A percentile compares a stretch with the other conserved stretches of the same genome.
Conservation (phyloP, 2,797 vertebrate genomes). For the Psittacula echo region DNA sequence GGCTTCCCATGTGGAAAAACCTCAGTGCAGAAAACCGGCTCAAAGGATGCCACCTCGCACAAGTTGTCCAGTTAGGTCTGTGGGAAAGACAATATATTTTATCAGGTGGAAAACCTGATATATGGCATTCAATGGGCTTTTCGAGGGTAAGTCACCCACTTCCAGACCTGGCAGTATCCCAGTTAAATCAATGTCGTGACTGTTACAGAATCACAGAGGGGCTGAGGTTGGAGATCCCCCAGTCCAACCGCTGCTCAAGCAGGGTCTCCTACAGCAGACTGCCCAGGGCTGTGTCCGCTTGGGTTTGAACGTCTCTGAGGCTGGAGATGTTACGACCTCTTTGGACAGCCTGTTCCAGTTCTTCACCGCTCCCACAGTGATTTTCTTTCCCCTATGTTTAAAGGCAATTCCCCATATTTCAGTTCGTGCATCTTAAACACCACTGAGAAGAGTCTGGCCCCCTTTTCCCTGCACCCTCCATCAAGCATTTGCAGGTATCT, state of each 20-base stretch:
- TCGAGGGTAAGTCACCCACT: background rate
- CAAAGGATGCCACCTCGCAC: background rate
- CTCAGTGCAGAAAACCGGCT: background rate
- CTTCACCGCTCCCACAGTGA: background rate
- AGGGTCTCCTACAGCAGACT: background rate
- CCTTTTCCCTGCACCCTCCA: background rate
- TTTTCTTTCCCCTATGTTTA: fast-evolving
- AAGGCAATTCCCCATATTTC: background rate
- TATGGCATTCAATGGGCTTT: background rate
- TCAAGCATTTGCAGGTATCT: background rate
- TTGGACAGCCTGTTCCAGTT: background rate
- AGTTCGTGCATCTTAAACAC: background rate
- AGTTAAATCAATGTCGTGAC: no score
- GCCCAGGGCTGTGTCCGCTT: fast-evolving
- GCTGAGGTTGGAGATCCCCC: background rate
- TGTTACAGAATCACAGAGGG: background rate
- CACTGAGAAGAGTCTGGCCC: background rate
- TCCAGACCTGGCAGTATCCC: background rate
- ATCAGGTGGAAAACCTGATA: background rate
- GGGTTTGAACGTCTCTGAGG: background rate
- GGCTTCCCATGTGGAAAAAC: background rate
- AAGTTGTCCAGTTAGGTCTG: background rate
- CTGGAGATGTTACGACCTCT: background rate
- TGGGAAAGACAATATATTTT: background rate
- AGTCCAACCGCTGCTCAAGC: background rate